A percentile compares a stretch with the other conserved stretches of the same genome.
phyloP scores from a whole-genome alignment of 2,797 vertebrate species.

The Gadopsis marmoratus region DNA sequence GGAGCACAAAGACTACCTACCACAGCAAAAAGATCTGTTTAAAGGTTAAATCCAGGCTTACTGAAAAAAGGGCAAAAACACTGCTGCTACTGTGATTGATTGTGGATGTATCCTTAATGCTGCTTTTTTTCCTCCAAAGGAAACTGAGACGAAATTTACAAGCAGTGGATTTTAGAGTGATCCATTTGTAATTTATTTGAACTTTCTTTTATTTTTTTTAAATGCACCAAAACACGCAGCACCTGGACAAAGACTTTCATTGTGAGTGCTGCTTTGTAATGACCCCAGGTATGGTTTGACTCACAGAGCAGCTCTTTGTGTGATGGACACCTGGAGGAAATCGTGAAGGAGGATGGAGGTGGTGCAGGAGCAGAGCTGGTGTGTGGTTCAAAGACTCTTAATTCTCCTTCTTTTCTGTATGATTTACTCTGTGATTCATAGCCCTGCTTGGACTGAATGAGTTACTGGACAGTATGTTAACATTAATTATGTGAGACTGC shows the following conservation, averaged over 20 bases:
- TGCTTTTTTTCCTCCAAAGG: slow-evolving; percentile 9
- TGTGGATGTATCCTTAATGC: background rate
- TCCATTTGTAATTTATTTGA: slow-evolving; percentile 21
- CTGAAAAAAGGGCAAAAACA: background rate
- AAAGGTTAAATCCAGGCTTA: background rate
- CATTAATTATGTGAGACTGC: slow-evolving; percentile 11
- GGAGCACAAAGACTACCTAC: background rate
- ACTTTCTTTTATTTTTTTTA: background rate
- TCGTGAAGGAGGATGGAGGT: slow-evolving; percentile 45
- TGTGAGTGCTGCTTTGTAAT: slow-evolving; percentile 40
- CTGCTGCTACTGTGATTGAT: background rate
- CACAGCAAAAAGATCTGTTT: background rate
- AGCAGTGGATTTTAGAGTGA: slow-evolving; percentile 21
- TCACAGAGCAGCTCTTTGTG: slow-evolving; percentile 66
- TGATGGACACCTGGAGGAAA: slow-evolving; percentile 72
- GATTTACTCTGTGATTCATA: slow-evolving; percentile 34
- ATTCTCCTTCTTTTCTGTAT: slow-evolving; percentile 7
- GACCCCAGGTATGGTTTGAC: slow-evolving; percentile 45
- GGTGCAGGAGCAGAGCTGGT: slow-evolving; percentile 25
- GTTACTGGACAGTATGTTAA: slow-evolving; percentile 24
- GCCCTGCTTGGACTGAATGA: slow-evolving; percentile 2
- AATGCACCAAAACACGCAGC: slow-evolving; percentile 22
- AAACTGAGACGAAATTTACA: slow-evolving; percentile 44
- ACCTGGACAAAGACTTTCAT: slow-evolving; percentile 45
- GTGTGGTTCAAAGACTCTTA: slow-evolving; percentile 42